Evolutionary conservation across 2,797 vertebrate genomes (phyloP), one percentile per base, ranked within the genome.

Genomic region (Cossypha heuglini): DNA sequence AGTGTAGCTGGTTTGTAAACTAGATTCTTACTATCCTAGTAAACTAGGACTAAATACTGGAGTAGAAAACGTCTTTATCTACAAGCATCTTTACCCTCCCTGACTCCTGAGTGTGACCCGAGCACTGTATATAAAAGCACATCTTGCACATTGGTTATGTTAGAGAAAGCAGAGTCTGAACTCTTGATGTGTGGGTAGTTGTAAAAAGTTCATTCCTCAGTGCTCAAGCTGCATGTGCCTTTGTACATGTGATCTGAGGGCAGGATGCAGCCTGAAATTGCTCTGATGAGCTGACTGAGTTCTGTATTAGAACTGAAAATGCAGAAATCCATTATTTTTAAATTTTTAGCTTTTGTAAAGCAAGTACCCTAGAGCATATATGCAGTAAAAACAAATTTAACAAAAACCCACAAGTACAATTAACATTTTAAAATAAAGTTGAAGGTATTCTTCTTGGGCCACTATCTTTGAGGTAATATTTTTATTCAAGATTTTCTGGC

Each of bases 141-240:
- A 25, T 68, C 59, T 31, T 0, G 0, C 31, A 48, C 31, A 16
- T 33, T 54, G 31, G 8, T 46, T 55, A 5, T 0, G 0, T 54
- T 24, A 31, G 28, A 59, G 61, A 48, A 80, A 52, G 38, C 25
- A 46, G 19, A 43, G 16, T 31, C 42, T 40, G 38, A 77, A 42
- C 68, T 64, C 35, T 18, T 54, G 8, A 8, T 49, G 17, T 21
- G n/a, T 61, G 35, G 38, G 33, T 57, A 52, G 19, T 11, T 55
- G 31, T 62, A 28, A 48, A 25, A 71, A 31, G 31, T 45, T 59
- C 3, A 16, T 66, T 74, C 20, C 11, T 26, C 5, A 2, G 7
- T 73, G 55, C 21, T 40, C 18, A 55, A 45, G 37, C 52, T 54
- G 31, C 1, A 2, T 22, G 10, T 72, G 48, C 35, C 58, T 82